Evolutionary conservation across 2,888 invertebrate species (phyloP).

Genomic region (Muschampia staudingeri): DNA sequence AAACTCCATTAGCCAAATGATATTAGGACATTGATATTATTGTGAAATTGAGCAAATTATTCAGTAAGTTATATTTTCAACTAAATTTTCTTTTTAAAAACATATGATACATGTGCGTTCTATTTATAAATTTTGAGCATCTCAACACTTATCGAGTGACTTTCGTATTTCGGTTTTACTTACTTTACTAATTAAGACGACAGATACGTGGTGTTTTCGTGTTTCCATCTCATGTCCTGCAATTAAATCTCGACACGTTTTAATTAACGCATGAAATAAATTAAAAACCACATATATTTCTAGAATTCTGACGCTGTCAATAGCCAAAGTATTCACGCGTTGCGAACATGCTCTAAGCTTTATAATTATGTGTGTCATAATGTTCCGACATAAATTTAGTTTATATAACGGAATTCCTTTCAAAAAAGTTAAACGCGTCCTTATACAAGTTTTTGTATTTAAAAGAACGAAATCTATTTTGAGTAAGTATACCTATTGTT

Average conservation of each 20-base stretch:
- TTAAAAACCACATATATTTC: neutral
- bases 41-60: too few relatives aligned
- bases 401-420: neutral
- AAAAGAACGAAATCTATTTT: too few relatives aligned
- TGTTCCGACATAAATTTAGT: neutral
- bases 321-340: neutral
- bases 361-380: neutral
- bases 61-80: too few relatives aligned
- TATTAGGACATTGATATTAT: too few relatives aligned
- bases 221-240: neutral
- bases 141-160: too few relatives aligned
- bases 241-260: neutral
- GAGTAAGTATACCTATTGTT: too few relatives aligned
- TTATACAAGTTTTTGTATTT: too few relatives aligned
- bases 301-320: neutral
- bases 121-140: too few relatives aligned
- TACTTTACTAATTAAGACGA: neutral
- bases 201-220: neutral
- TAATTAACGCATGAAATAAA: slow-evolving; percentile 5
- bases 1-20: too few relatives aligned
- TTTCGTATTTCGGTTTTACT: too few relatives aligned
- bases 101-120: too few relatives aligned
- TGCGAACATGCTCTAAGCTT: neutral
- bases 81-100: too few relatives aligned
- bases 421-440: neutral